A percentile compares a stretch with the other conserved stretches of the same genome.
These are phyloP conservation scores for Brassicogethes aeneus DNA, from an alignment of 2,888 invertebrate species.

Conservation along the genomic window DNA sequence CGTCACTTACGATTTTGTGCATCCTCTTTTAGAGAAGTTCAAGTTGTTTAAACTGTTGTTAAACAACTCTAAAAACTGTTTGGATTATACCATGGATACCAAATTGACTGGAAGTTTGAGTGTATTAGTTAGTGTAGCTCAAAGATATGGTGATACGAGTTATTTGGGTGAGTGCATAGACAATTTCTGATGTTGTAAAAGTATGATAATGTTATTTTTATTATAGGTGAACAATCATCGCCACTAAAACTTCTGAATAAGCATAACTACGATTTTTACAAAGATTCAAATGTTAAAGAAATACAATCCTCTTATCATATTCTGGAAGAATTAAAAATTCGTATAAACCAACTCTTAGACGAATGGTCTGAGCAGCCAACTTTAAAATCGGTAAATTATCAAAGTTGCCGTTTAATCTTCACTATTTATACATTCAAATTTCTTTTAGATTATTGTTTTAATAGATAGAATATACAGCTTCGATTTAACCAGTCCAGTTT, in stretches of 20 bases:
- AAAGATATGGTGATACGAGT: slow-evolving; percentile 40
- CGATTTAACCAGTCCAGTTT: slow-evolving; percentile 71
- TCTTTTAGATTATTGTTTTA: slow-evolving; percentile 52
- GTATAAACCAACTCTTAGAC: slow-evolving; percentile 53
- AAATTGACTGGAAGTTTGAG: slow-evolving; percentile 49
- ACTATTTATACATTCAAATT: slow-evolving; percentile 3
- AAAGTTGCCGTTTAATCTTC: slow-evolving; percentile 5
- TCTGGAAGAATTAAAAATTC: slow-evolving; percentile 53
- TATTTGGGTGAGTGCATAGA: slow-evolving; percentile 23
- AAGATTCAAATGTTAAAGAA: slow-evolving; percentile 72
- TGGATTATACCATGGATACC: slow-evolving; percentile 48
- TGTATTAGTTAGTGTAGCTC: slow-evolving; percentile 47
- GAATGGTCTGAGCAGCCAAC: slow-evolving; percentile 91
- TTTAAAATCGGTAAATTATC: slow-evolving; percentile 56
- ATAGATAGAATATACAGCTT: slow-evolving; percentile 59
- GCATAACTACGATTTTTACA: slow-evolving; percentile 64
- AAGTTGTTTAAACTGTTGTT: slow-evolving; percentile 49
- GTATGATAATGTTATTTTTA: slow-evolving; percentile 8
- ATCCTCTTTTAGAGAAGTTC: slow-evolving; percentile 51
- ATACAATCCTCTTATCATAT: slow-evolving; percentile 63
- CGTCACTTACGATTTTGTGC: slow-evolving; percentile 37
- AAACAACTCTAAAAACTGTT: slow-evolving; percentile 43
- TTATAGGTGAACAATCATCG: slow-evolving; percentile 23
- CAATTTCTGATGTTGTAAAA: too few relatives aligned
- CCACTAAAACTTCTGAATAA: slow-evolving; percentile 20